These are phyloP conservation scores for Jacana jacana DNA, from an alignment of 2,113 vertebrate genomes.

Conservation along the genomic window DNA sequence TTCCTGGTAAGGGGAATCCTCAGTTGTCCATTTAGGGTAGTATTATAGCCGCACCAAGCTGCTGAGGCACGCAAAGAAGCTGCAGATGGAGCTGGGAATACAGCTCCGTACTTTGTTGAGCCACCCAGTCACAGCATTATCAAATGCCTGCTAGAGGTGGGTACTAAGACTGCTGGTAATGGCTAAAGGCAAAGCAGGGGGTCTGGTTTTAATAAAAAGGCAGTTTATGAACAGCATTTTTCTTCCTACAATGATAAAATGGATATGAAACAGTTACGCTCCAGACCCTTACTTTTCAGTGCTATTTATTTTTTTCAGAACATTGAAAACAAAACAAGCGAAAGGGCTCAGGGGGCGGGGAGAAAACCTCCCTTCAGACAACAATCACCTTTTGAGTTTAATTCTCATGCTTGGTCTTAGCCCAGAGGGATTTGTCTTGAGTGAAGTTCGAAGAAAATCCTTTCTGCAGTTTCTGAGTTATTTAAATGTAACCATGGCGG, in stretches of 20 bases:
- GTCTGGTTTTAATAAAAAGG: conserved; percentile 33
- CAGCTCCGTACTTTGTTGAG: neutral
- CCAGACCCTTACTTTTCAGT: neutral
- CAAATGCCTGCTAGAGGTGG: neutral
- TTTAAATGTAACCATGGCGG: conserved; percentile 56
- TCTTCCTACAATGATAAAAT: conserved; percentile 18
- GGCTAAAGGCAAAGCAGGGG: conserved; percentile 3
- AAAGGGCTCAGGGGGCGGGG: neutral
- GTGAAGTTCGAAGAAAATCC: conserved; percentile 50
- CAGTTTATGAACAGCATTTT: conserved; percentile 10
- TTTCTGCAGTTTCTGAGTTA: conserved; percentile 60
- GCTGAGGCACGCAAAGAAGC: conserved; percentile 25
- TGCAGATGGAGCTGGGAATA: conserved; percentile 5
- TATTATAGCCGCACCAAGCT: neutral
- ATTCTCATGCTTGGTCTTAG: conserved; percentile 61
- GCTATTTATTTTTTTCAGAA: neutral
- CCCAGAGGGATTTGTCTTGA: conserved; percentile 51
- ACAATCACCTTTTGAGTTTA: conserved; percentile 59
- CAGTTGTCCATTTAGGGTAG: conserved; percentile 46
- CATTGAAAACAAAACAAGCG: neutral
- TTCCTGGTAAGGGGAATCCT: conserved; percentile 10
- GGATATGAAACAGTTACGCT: conserved; percentile 12
- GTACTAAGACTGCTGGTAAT: neutral
- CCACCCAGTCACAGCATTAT: neutral
- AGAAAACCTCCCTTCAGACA: conserved; percentile 43